Base-by-base conservation (phyloP, 2,888 invertebrate species). In the Chrysotoxum bicinctum region DNA sequence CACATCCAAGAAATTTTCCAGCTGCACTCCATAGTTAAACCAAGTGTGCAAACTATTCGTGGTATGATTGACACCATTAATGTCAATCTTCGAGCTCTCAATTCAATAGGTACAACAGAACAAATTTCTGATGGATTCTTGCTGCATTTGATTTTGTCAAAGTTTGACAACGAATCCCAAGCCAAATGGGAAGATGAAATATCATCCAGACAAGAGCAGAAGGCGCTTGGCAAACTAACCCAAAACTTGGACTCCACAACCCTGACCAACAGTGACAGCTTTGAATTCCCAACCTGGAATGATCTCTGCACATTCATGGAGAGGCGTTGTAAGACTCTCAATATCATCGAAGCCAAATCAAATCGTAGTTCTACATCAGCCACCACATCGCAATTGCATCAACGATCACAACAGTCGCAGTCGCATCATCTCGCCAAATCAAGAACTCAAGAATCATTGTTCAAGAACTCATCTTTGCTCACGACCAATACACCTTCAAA, bases 1-100 rank as follows among this genome's bases (percentile, higher is more conserved):
- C 60, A 60, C 10, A 60, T 60, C 1, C 37, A 60, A 43, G 60
- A 60, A 40, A 60, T 60, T 21, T 37, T 60, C 32, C 21, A 60
- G 7, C 40, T 60, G 0, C 60, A 43, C 10, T 8, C 40, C 8
- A 23, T 43, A 14, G 7, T 12, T 8, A 37, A 43, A 40, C 60
- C 60, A 23, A 40, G 40, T 4, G 40, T 43, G 23, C 23, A 60
- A 37, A 40, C 40, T 2, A 60, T 60, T n/a, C 60, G 60, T 3
- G 60, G 45, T 23, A 60, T 26, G n/a, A n/a, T n/a, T n/a, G n/a
- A n/a, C n/a, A n/a, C n/a, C n/a, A n/a, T n/a, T n/a, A n/a, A n/a
- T n/a, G 72, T 60, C 8, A 73, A 60, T 60, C 40, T 40, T 14
- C 60, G 40, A 14, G 62, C 40, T 14, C 62, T 62, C 2, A 62